These are phyloP conservation scores for Platyrinchus mystaceus DNA, from an alignment of 2,797 vertebrate genomes.

Conservation along the genomic window DNA sequence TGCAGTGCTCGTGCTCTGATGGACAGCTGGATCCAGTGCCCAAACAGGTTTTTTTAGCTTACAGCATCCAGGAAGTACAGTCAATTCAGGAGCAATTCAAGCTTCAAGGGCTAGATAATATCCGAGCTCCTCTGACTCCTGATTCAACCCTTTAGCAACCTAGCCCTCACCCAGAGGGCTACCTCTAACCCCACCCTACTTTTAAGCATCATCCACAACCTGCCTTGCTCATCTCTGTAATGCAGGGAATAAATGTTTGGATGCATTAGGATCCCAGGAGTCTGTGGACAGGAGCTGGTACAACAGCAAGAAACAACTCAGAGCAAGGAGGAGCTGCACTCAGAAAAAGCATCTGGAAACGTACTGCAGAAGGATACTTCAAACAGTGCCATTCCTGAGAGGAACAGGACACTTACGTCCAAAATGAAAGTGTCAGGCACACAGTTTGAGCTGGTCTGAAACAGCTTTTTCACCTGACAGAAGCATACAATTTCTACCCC, in stretches of 20 bases:
- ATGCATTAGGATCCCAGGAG: background rate
- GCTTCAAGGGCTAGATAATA: constrained; percentile 22
- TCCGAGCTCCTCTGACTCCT: background rate
- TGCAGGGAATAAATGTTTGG: background rate
- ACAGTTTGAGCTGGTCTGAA: background rate
- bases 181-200: background rate
- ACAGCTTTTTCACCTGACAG: background rate
- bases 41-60: constrained; percentile 3
- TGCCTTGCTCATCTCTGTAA: background rate
- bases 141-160: background rate
- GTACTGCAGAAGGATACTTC: background rate
- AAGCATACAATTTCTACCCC: background rate
- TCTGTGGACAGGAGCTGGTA: background rate
- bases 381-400: background rate
- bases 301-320: background rate
- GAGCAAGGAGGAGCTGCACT: background rate
- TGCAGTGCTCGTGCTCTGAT: background rate
- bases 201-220: background rate
- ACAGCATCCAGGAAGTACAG: constrained; percentile 13
- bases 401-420: background rate
- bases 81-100: background rate
- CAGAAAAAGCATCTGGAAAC: background rate
- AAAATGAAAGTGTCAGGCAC: background rate
- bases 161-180: background rate
- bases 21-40: background rate